Base-by-base conservation (phyloP, 2,888 invertebrate genomes). In the Drosophila neonasuta region DNA sequence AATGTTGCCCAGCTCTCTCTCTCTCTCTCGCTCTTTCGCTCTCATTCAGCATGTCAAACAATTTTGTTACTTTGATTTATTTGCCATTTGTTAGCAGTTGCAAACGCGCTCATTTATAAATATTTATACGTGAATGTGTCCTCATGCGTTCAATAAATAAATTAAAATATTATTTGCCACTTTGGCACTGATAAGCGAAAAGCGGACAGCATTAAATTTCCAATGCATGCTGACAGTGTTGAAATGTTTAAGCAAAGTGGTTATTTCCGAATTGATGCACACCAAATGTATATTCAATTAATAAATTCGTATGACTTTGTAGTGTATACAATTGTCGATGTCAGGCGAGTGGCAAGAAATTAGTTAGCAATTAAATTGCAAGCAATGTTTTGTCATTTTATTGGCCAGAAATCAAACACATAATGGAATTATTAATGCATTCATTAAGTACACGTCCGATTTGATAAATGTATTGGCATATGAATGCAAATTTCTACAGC, bases 91-190 rank as follows among this genome's bases (percentile, higher is more conserved):
- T 46, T 41, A 64, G 57, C 72, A 66, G 46, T 34, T 46, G 54
- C 52, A 54, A 54, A 54, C 17, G 54, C 20, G 44, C 42, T 20
- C 54, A 44, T 44, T 54, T 54, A 54, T 52, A 42, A 52, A 51
- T 49, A 50, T 50, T 41, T 52, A 30, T 30, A 13, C 20, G 20
- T 55, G 34, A 17, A 3, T 80, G 74, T 65, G 73, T 68, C 71
- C 67, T 80, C 83, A 4, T 80, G 74, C 63, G 73, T 69, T 73
- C 67, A 80, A 83, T 80, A 86, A 83, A 86, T 86, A 82, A 86
- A 86, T 83, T 77, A 70, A 77, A 79, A 72, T 75, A 81, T 86
- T 78, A 83, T 86, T 86, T 86, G 81, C 83, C 86, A 81, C 62
- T 54, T 64, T 68, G 49, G 34, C 20, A 49, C 71, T 66, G 77